phyloP scores from a whole-genome alignment of 2,888 invertebrate genomes.

The Clusia tigrina region DNA sequence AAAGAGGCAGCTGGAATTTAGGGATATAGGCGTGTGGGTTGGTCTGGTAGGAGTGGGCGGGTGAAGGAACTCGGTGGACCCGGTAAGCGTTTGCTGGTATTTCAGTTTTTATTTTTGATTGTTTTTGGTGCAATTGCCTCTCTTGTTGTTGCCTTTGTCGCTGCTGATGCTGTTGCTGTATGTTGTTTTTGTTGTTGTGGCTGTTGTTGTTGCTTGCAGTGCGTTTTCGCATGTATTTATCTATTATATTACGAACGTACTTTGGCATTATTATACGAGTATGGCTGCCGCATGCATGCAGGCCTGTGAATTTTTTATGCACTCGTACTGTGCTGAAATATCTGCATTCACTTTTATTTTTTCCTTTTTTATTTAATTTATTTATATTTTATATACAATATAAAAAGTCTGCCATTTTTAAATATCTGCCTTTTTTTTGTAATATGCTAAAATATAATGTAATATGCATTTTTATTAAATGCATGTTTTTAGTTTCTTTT shows the following conservation, averaged over 20 bases:
- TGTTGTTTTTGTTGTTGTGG: slow-evolving; percentile 18
- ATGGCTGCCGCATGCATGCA: not conserved
- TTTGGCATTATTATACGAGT: slow-evolving; percentile 11
- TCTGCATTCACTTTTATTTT: slow-evolving; percentile 20
- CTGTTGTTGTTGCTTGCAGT: slow-evolving; percentile 25
- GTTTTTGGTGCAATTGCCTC: no score
- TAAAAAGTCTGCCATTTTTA: slow-evolving; percentile 13
- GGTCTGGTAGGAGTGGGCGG: not conserved
- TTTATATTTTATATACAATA: slow-evolving; percentile 25
- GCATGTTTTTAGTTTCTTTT: slow-evolving; percentile 4
- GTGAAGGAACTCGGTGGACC: not conserved
- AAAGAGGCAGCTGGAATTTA: slow-evolving; percentile 14
- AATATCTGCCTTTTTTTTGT: slow-evolving; percentile 21
- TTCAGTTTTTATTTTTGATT: slow-evolving; percentile 8
- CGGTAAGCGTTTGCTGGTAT: not conserved
- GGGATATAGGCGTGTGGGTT: not conserved
- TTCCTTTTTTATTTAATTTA: slow-evolving; percentile 29
- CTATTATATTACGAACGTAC: slow-evolving; percentile 21
- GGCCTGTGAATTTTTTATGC: slow-evolving; percentile 8
- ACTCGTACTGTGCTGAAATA: not conserved
- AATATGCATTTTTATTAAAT: slow-evolving; percentile 29
- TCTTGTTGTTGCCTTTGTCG: slow-evolving; percentile 25
- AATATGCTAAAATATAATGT: slow-evolving; percentile 23
- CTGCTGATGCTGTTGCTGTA: slow-evolving; percentile 27
- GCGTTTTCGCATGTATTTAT: slow-evolving; percentile 36